Percentiles rank a stretch among this genome's conserved stretches.
Conservation (phyloP, 2,797 vertebrate species). For the Leucoraja ocellata region DNA sequence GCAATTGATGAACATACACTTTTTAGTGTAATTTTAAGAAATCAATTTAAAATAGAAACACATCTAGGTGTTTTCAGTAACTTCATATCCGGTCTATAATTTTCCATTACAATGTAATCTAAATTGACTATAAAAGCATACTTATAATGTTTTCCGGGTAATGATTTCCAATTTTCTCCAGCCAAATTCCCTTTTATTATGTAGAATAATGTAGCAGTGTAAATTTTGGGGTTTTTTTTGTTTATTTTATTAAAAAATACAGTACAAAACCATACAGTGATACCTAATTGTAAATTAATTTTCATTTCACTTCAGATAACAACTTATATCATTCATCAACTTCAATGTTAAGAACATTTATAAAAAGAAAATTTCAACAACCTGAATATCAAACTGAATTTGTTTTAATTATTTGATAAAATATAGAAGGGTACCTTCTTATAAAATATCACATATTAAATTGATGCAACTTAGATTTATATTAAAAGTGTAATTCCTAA, state of each 20-base stretch:
- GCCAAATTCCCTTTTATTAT: slow-evolving; percentile 77
- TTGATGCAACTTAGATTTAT: not conserved
- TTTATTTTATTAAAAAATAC: too few relatives aligned
- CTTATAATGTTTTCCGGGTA: slow-evolving; percentile 80
- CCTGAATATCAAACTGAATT: slow-evolving; percentile 72
- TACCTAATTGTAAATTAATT: slow-evolving; percentile 64
- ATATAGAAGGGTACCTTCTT: not conserved
- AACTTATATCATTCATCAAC: slow-evolving; percentile 82
- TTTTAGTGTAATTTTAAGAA: slow-evolving; percentile 74
- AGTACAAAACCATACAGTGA: too few relatives aligned
- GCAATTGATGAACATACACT: slow-evolving; percentile 78
- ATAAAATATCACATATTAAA: not conserved
- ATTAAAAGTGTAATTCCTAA: not conserved
- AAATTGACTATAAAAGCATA: slow-evolving; percentile 74
- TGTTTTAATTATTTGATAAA: slow-evolving; percentile 57
- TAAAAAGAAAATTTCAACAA: slow-evolving; percentile 64
- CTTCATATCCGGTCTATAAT: slow-evolving; percentile 67
- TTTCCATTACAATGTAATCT: slow-evolving; percentile 70
- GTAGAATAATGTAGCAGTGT: slow-evolving; percentile 72
- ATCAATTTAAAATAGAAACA: slow-evolving; percentile 72
- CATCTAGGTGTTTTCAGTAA: slow-evolving; percentile 67
- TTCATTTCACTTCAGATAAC: slow-evolving; percentile 79
- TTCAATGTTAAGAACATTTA: slow-evolving; percentile 58
- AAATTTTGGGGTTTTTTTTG: slow-evolving; percentile 39
- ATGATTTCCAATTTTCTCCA: slow-evolving; percentile 84